A percentile compares a stretch with the other conserved stretches of the same genome.
Conservation (phyloP, 2,113 vertebrate species). For the Gracilinanus agilis region DNA sequence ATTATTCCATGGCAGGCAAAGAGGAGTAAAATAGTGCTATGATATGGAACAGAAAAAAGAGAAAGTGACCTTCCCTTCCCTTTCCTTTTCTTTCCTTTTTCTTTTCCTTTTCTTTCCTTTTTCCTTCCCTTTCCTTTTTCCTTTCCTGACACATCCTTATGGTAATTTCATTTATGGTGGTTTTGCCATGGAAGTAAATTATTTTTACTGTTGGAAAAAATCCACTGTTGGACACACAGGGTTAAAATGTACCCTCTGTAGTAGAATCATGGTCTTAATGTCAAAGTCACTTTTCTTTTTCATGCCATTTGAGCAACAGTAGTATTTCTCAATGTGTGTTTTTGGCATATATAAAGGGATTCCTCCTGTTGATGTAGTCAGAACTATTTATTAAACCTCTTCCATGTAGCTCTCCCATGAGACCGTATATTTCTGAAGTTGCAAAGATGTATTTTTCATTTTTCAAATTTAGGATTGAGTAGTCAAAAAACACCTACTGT, state of each 20-base stretch:
- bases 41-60: not conserved
- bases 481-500: not conserved
- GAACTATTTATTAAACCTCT: not conserved
- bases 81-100: not conserved
- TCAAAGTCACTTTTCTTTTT: not conserved
- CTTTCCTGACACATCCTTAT: not conserved
- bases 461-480: not conserved
- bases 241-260: not conserved
- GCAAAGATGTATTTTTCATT: not conserved
- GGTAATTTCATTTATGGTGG: not conserved
- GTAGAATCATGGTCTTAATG: not conserved
- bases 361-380: not conserved
- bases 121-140: not conserved
- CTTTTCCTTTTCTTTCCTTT: not conserved
- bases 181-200: not conserved
- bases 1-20: not conserved
- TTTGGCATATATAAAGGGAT: not conserved
- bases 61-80: not conserved
- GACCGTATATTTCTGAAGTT: not conserved
- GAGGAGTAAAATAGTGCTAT: not conserved
- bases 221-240: not conserved
- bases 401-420: not conserved
- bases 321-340: not conserved
- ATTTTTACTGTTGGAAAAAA: slow-evolving; percentile 21
- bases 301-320: not conserved